Percentiles rank a stretch among this genome's conserved stretches.
Evolutionary conservation across 2,113 vertebrate genomes (phyloP).

Genomic region (Dasyurus viverrinus): DNA sequence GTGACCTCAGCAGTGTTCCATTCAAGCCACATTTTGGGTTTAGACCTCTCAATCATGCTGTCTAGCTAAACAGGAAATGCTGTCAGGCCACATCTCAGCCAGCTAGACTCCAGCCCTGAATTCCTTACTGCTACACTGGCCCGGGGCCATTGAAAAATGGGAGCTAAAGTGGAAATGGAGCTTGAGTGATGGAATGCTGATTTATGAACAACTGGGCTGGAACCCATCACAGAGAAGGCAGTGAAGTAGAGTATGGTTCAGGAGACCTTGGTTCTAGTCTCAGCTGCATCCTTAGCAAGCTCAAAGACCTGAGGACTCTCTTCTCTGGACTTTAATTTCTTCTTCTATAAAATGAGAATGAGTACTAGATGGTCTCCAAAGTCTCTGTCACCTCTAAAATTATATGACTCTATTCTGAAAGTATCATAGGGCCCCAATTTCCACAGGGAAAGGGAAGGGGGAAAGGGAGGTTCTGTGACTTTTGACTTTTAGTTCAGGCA

Average conservation of each 20-base stretch:
- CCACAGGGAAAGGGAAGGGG: no score
- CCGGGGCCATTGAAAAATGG: neutral
- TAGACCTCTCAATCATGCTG: neutral
- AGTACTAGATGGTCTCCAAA: neutral
- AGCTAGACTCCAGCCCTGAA: neutral
- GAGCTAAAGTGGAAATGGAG: neutral
- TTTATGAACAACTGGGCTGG: neutral
- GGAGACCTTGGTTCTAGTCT: neutral
- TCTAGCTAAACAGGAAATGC: conserved; percentile 4
- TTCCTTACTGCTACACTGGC: neutral
- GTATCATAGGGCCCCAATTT: no score
- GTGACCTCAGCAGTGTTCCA: neutral
- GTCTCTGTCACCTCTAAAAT: neutral
- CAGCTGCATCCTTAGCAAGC: neutral
- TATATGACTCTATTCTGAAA: no score
- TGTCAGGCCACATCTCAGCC: neutral
- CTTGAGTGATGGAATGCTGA: neutral
- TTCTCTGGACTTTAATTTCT: neutral
- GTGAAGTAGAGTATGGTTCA: neutral
- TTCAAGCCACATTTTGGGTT: neutral
- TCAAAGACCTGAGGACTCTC: neutral
- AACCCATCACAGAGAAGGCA: neutral
- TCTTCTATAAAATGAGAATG: neutral
- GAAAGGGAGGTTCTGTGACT: no score
- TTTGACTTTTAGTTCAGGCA: no score